Conservation (phyloP, 2,113 vertebrate species). For the Notiomystis cincta region DNA sequence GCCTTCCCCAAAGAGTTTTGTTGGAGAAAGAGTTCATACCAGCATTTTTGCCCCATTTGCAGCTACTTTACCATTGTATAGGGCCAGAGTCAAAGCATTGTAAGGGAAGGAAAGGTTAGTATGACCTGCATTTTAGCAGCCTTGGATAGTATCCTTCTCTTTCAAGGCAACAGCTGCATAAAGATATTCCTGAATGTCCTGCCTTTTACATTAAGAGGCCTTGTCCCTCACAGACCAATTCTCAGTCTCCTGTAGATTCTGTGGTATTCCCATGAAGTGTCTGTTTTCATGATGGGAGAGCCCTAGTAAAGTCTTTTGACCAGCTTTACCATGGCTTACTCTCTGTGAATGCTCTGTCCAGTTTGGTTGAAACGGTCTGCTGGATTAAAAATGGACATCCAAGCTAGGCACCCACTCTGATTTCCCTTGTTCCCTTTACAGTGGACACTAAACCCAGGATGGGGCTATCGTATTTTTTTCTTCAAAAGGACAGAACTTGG, state of each 20-base stretch:
- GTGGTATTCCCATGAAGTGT: background rate
- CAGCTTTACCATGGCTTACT: background rate
- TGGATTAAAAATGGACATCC: background rate
- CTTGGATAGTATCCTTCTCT: background rate
- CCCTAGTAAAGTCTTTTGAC: background rate
- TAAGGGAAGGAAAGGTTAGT: background rate
- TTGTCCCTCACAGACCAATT: background rate
- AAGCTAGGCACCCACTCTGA: background rate
- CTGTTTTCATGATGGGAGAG: background rate
- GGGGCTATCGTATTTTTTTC: background rate
- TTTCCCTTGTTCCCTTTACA: background rate
- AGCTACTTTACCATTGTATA: background rate
- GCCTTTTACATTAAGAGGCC: background rate
- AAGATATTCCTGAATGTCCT: background rate
- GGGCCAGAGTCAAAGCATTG: background rate
- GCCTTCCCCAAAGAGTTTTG: background rate
- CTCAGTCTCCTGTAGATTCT: background rate
- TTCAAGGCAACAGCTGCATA: background rate
- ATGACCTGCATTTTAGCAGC: background rate
- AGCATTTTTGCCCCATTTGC: background rate
- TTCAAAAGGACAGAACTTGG: background rate
- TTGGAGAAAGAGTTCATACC: background rate
- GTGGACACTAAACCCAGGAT: background rate
- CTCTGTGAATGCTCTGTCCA: background rate
- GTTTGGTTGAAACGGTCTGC: background rate